phyloP scores from a whole-genome alignment of 2,113 vertebrate species.

The Hyaena hyaena region DNA sequence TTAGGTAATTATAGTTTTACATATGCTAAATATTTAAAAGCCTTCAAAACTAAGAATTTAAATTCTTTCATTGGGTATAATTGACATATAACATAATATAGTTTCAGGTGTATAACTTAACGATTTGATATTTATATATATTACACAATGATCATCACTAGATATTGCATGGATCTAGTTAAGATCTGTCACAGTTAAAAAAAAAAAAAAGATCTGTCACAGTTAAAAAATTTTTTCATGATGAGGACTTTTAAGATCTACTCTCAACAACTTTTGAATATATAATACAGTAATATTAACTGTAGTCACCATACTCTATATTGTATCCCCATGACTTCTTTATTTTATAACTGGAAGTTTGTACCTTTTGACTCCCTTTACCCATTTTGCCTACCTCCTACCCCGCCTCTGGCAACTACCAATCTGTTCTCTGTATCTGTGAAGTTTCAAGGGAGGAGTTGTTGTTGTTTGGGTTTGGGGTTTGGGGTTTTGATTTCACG shows the following conservation, averaged over 20 bases:
- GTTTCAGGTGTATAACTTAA: neutral
- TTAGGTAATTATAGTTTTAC: neutral
- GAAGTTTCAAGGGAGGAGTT: neutral
- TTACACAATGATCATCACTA: neutral
- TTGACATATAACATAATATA: neutral
- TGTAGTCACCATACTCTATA: neutral
- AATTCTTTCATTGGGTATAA: neutral
- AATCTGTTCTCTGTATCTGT: neutral
- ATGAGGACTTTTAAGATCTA: neutral
- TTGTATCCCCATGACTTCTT: neutral
- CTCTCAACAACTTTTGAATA: neutral
- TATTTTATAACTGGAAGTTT: neutral
- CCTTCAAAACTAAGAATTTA: neutral
- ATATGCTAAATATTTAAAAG: neutral
- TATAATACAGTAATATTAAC: neutral
- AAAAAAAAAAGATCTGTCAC: too few species aligned
- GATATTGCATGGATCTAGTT: neutral
- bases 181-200: neutral
- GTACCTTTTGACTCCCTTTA: neutral
- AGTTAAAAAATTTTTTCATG: neutral
- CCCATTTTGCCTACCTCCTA: neutral
- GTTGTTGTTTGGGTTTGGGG: neutral
- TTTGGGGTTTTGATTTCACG: neutral
- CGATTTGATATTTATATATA: neutral
- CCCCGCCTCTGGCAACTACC: neutral